Percentiles rank a stretch among this genome's conserved stretches.
Conservation (phyloP, 2,113 vertebrate genomes). For the Oncorhynchus kisutch region DNA sequence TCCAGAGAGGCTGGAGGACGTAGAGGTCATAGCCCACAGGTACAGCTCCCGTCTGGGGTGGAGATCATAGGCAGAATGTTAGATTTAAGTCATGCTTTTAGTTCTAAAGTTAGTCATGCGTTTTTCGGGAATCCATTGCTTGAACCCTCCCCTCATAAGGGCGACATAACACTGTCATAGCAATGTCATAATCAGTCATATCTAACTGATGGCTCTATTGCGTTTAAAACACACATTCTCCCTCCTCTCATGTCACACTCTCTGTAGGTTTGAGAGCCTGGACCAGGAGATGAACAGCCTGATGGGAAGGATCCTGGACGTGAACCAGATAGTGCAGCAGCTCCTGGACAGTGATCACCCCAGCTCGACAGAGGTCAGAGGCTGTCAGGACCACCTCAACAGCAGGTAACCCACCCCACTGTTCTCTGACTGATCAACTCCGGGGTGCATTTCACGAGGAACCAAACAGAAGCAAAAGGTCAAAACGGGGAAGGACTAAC, state of each 20-base stretch:
- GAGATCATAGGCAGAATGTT: not conserved
- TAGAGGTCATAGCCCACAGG: conserved; percentile 93
- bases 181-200: too few species aligned
- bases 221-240: not conserved
- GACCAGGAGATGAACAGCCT: conserved; percentile 98
- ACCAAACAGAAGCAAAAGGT: too few species aligned
- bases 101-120: too few species aligned
- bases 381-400: conserved; percentile 93
- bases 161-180: too few species aligned
- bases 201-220: not conserved
- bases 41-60: conserved; percentile 37
- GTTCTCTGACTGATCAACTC: not conserved
- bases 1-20: conserved; percentile 89
- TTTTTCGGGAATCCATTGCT: too few species aligned
- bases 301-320: conserved; percentile 89
- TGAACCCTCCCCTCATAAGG: too few species aligned
- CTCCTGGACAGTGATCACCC: conserved; percentile 88
- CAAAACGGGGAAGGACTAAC: too few species aligned
- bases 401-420: conserved; percentile 75
- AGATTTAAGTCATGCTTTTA: not conserved
- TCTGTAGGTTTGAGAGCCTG: conserved; percentile 87
- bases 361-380: conserved; percentile 84
- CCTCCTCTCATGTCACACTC: not conserved
- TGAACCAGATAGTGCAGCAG: conserved; percentile 92
- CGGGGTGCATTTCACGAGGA: not conserved